phyloP scores from a whole-genome alignment of 2,888 invertebrate genomes.

The Pollenia griseotomentosa region DNA sequence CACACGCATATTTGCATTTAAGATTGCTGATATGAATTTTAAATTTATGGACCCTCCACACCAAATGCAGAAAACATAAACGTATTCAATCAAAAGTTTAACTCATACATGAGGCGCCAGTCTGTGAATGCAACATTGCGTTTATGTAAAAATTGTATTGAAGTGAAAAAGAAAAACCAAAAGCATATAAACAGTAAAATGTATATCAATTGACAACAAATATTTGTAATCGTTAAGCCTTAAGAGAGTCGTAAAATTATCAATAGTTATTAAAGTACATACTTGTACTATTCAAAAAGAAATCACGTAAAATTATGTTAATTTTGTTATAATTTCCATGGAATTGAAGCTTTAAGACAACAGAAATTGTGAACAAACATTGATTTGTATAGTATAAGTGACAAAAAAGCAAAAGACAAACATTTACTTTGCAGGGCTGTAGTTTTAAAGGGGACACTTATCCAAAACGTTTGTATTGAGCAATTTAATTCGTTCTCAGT shows the following conservation, averaged over 20 bases:
- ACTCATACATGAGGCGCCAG: conserved; percentile 62
- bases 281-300: conserved; percentile 19
- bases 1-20: conserved; percentile 65
- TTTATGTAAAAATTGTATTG: conserved; percentile 45
- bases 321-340: conserved; percentile 67
- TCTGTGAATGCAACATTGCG: conserved; percentile 59
- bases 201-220: conserved; percentile 49
- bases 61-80: conserved; percentile 40
- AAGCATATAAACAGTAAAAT: conserved; percentile 18
- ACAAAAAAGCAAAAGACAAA: conserved; percentile 1
- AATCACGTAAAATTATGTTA: conserved; percentile 72
- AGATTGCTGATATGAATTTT: conserved; percentile 69
- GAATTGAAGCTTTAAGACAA: conserved; percentile 44
- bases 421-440: conserved; percentile 2
- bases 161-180: conserved; percentile 24
- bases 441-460: too few species aligned
- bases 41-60: conserved; percentile 69
- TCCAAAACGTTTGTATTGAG: too few species aligned
- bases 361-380: conserved; percentile 24
- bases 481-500: too few species aligned
- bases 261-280: conserved; percentile 47
- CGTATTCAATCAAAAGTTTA: conserved; percentile 58
- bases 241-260: conserved; percentile 33
- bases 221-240: conserved; percentile 38
- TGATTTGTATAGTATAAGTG: conserved; percentile 30